Evolutionary conservation across 2,888 invertebrate genomes (phyloP).

Genomic region (Liposcelis brunnea): DNA sequence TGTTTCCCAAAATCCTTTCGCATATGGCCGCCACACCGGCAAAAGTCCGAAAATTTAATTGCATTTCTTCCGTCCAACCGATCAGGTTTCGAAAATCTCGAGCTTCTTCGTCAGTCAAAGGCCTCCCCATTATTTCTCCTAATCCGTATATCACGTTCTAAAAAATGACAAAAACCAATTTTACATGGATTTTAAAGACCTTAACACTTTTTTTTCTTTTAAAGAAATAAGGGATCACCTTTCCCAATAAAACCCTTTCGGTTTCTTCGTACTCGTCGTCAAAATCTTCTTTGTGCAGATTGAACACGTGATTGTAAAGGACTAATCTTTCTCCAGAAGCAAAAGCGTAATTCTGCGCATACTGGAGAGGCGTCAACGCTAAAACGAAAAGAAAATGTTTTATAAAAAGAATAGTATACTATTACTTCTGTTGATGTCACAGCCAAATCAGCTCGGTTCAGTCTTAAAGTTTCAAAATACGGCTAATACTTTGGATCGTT

Average conservation of each 20-base stretch:
- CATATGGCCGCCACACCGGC: conserved; percentile 61
- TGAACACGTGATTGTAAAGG: conserved; percentile 38
- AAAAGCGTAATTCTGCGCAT: conserved; percentile 47
- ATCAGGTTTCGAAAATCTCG: conserved; percentile 31
- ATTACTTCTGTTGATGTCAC: too few species aligned
- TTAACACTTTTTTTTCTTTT: background rate
- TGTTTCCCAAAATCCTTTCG: conserved; percentile 44
- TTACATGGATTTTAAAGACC: background rate
- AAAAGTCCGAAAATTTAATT: conserved; percentile 54
- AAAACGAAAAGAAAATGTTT: too few species aligned
- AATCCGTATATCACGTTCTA: conserved; percentile 39
- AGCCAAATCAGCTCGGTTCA: too few species aligned
- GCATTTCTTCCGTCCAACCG: conserved; percentile 33
- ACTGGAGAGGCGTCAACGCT: conserved; percentile 54
- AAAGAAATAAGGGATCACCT: conserved; percentile 22
- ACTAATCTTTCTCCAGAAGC: conserved; percentile 39
- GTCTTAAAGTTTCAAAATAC: too few species aligned
- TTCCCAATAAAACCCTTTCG: conserved; percentile 29
- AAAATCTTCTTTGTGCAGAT: conserved; percentile 23
- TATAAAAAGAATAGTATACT: too few species aligned
- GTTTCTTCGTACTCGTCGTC: conserved; percentile 21
- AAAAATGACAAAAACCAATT: conserved; percentile 15
- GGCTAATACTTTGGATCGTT: too few species aligned
- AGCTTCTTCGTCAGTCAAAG: conserved; percentile 33
- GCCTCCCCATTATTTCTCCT: conserved; percentile 45